Evolutionary conservation across 2,113 vertebrate genomes (phyloP).

Genomic region (Mormoops blainvillei): DNA sequence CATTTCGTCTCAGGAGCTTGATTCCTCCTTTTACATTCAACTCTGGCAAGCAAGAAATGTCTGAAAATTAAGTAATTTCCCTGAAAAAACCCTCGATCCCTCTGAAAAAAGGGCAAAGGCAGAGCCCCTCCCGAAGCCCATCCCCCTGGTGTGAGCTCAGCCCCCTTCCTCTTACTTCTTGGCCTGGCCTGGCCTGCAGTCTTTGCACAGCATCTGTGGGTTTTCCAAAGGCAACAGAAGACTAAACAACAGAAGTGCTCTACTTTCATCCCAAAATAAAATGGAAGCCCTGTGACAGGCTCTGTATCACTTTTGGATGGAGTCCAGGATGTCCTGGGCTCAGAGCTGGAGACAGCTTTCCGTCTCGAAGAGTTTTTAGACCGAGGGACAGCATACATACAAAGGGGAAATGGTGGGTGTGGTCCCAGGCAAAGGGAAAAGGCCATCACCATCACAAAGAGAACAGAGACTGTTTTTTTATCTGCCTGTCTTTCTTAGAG

Average conservation of each 20-base stretch:
- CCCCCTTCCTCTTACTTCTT: neutral
- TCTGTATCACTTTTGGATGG: neutral
- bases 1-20: neutral
- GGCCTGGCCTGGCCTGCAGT: neutral
- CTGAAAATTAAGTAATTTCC: neutral
- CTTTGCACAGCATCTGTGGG: neutral
- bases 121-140: neutral
- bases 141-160: fast-evolving
- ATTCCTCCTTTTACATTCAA: neutral
- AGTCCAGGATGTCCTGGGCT: neutral
- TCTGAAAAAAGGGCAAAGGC: neutral
- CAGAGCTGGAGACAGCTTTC: neutral
- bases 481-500: neutral
- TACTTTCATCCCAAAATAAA: neutral
- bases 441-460: neutral
- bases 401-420: neutral
- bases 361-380: neutral
- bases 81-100: neutral
- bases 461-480: neutral
- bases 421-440: neutral
- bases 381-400: neutral
- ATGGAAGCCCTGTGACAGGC: neutral
- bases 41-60: neutral
- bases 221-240: neutral
- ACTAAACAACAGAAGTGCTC: neutral